Evolutionary conservation across 2,113 vertebrate species (phyloP).

Genomic region (Apteryx owenii): DNA sequence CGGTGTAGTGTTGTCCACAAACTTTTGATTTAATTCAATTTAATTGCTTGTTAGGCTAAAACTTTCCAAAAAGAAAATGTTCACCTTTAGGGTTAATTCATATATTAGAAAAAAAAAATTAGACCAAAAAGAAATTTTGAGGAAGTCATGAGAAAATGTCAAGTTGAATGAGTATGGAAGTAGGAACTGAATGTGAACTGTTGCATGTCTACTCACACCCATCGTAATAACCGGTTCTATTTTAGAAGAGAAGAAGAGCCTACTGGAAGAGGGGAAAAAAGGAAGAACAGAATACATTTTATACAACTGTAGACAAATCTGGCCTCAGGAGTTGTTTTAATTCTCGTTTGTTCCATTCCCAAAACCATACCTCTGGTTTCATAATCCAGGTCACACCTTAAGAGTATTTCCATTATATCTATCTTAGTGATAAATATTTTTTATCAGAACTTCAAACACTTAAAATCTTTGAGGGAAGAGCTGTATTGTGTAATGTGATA

Average conservation of each 20-base stretch:
- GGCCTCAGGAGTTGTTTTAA: slow-evolving; percentile 74
- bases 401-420: slow-evolving; percentile 72
- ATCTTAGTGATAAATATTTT: slow-evolving; percentile 69
- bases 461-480: slow-evolving; percentile 71
- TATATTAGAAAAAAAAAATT: neutral
- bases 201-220: slow-evolving; percentile 60
- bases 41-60: neutral
- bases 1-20: neutral
- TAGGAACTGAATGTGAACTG: slow-evolving; percentile 67
- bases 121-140: slow-evolving; percentile 2
- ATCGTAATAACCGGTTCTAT: slow-evolving; percentile 63
- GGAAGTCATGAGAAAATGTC: slow-evolving; percentile 64
- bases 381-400: slow-evolving; percentile 74
- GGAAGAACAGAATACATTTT: slow-evolving; percentile 60
- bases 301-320: slow-evolving; percentile 64
- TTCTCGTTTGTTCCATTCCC: slow-evolving; percentile 73
- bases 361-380: slow-evolving; percentile 72
- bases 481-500: slow-evolving; percentile 77
- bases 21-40: neutral
- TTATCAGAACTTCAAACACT: slow-evolving; percentile 75
- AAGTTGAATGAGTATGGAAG: slow-evolving; percentile 58
- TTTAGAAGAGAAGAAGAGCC: slow-evolving; percentile 66
- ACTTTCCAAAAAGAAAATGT: neutral
- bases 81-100: neutral
- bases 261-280: slow-evolving; percentile 62